These are phyloP conservation scores for Menura novaehollandiae DNA, from an alignment of 2,113 vertebrate species.

Conservation along the genomic window DNA sequence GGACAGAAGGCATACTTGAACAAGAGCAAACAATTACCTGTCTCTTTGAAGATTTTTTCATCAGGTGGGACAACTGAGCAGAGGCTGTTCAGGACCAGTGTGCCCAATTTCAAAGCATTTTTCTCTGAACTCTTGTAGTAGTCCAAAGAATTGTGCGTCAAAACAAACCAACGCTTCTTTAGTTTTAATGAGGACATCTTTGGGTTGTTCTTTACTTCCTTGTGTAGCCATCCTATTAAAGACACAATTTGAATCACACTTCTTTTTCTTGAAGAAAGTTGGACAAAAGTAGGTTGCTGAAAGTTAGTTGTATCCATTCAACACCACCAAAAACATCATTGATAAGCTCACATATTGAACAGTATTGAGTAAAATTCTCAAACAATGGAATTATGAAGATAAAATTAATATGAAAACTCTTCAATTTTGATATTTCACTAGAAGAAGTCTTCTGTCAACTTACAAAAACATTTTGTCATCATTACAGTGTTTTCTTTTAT, in stretches of 20 bases:
- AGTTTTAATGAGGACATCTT: slow-evolving; percentile 83
- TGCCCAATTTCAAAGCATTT: slow-evolving; percentile 87
- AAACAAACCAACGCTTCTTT: slow-evolving; percentile 97
- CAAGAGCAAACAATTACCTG: slow-evolving; percentile 66
- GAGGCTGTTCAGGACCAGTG: slow-evolving; percentile 92
- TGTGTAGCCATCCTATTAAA: slow-evolving; percentile 91
- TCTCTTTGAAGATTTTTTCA: slow-evolving; percentile 94
- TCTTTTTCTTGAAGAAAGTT: background rate
- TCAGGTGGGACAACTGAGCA: slow-evolving; percentile 91
- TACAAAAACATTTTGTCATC: background rate
- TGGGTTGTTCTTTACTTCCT: slow-evolving; percentile 90
- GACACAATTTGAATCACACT: background rate
- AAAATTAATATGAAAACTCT: background rate
- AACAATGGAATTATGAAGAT: background rate
- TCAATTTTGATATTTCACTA: background rate
- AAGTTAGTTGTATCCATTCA: background rate
- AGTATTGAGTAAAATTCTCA: background rate
- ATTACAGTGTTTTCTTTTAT: background rate
- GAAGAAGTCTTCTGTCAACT: background rate
- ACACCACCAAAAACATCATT: background rate
- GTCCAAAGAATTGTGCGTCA: slow-evolving; percentile 96
- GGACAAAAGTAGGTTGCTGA: background rate
- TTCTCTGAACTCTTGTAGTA: slow-evolving; percentile 97
- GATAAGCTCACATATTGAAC: background rate
- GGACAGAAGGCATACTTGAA: background rate